Evolutionary conservation across 1,140 invertebrate species (phyloP).

Genomic region (Oncopeltus fasciatus): DNA sequence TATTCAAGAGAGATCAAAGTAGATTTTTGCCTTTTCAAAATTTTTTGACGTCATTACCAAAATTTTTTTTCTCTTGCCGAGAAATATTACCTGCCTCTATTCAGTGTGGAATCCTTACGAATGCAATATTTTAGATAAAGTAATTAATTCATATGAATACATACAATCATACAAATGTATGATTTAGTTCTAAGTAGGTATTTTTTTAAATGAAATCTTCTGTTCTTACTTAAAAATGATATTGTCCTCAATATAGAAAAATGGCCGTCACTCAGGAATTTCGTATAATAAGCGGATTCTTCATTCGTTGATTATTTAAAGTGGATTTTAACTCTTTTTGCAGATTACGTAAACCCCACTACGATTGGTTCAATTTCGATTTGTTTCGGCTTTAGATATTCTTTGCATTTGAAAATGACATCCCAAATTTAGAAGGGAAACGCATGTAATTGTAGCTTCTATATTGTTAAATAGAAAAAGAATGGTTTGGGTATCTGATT

Average conservation of each 20-base stretch:
- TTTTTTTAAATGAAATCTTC: not conserved
- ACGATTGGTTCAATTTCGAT: no score
- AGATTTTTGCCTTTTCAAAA: not conserved
- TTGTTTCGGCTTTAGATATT: no score
- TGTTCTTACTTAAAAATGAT: not conserved
- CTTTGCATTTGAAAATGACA: no score
- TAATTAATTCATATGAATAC: not conserved
- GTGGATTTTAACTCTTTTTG: no score
- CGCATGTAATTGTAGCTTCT: no score
- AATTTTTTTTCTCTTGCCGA: not conserved
- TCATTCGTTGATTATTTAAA: no score
- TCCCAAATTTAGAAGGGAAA: no score
- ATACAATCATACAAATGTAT: not conserved
- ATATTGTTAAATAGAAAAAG: no score
- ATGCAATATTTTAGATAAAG: not conserved
- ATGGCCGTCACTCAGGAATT: not conserved
- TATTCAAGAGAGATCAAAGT: conserved; percentile 1
- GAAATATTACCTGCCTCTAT: not conserved
- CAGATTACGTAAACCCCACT: no score
- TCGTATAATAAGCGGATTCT: not conserved
- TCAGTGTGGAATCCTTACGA: not conserved
- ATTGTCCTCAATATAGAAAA: not conserved
- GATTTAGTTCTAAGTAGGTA: not conserved
- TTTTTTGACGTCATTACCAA: not conserved
- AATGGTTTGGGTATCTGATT: no score